Evolutionary conservation across 2,888 invertebrate genomes (phyloP).

Genomic region (Eledona agricola): DNA sequence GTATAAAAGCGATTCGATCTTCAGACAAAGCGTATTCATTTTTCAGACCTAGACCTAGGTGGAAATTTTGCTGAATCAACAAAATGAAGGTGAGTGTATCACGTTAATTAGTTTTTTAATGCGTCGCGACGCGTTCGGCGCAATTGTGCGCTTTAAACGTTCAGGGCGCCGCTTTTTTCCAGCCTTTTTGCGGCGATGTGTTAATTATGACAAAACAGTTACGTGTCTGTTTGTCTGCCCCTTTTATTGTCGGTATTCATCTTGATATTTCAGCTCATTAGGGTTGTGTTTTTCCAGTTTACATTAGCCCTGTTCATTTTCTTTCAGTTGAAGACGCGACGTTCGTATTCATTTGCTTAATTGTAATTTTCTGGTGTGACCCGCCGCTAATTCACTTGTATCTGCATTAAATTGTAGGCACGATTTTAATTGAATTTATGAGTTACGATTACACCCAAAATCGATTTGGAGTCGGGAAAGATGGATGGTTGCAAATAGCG

Average conservation of each 20-base stretch:
- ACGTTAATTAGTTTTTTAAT: background rate
- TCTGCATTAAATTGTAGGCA: too few relatives aligned
- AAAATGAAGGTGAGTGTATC: slow-evolving; percentile 34
- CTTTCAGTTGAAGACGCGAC: too few relatives aligned
- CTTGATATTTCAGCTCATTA: slow-evolving; percentile 5
- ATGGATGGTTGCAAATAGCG: background rate
- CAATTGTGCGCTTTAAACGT: slow-evolving; percentile 9
- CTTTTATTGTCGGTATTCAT: slow-evolving; percentile 1
- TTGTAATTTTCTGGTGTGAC: too few relatives aligned
- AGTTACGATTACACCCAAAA: too few relatives aligned
- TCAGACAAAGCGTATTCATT: slow-evolving; percentile 34
- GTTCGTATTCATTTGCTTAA: too few relatives aligned
- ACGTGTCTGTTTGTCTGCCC: background rate
- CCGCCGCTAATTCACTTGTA: too few relatives aligned
- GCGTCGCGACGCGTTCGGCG: slow-evolving; percentile 1
- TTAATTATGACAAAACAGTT: slow-evolving; percentile 5
- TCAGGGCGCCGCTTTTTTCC: slow-evolving; percentile 5
- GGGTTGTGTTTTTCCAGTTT: too few relatives aligned
- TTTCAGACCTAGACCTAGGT: slow-evolving; percentile 29
- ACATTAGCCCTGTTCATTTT: too few relatives aligned
- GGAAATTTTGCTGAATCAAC: slow-evolving; percentile 24
- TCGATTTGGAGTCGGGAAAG: background rate
- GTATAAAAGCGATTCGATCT: slow-evolving; percentile 35
- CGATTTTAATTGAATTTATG: too few relatives aligned
- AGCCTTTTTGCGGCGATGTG: slow-evolving; percentile 2